Evolutionary conservation across 2,113 vertebrate species (phyloP).

Genomic region (Arothron firmamentum): DNA sequence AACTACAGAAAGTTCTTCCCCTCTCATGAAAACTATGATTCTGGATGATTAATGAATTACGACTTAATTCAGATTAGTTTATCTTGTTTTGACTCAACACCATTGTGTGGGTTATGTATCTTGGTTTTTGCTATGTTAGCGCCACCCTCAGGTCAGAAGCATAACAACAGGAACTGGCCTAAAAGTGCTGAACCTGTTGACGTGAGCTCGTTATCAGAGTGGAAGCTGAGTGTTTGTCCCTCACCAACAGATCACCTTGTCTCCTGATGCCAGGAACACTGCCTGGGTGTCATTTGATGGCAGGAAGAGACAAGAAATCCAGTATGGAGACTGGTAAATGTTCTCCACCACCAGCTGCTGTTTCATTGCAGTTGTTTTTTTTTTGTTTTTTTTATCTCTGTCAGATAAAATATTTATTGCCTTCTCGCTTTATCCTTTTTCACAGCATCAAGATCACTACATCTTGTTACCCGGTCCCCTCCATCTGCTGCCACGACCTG

Average conservation of each 20-base stretch:
- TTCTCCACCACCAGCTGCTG: background rate
- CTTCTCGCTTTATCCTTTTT: background rate
- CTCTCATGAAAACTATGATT: too few relatives aligned
- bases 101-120: too few relatives aligned
- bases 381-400: too few relatives aligned
- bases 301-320: constrained; percentile 80
- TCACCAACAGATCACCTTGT: constrained; percentile 73
- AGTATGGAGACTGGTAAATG: constrained; percentile 76
- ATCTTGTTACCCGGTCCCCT: constrained; percentile 79
- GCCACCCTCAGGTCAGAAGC: background rate
- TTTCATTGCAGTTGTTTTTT: background rate
- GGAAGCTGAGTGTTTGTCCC: background rate
- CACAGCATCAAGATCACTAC: constrained; percentile 80
- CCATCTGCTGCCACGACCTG: constrained; percentile 81
- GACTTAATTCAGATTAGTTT: too few relatives aligned
- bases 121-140: background rate
- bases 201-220: background rate
- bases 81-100: too few relatives aligned
- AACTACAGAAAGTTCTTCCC: too few relatives aligned
- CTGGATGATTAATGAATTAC: too few relatives aligned
- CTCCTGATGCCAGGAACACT: constrained; percentile 78
- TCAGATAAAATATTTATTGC: background rate
- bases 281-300: constrained; percentile 83
- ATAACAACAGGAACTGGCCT: too few relatives aligned
- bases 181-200: background rate